Evolutionary conservation across 2,888 invertebrate species (phyloP).

Genomic region (Pasiphila rectangulata): DNA sequence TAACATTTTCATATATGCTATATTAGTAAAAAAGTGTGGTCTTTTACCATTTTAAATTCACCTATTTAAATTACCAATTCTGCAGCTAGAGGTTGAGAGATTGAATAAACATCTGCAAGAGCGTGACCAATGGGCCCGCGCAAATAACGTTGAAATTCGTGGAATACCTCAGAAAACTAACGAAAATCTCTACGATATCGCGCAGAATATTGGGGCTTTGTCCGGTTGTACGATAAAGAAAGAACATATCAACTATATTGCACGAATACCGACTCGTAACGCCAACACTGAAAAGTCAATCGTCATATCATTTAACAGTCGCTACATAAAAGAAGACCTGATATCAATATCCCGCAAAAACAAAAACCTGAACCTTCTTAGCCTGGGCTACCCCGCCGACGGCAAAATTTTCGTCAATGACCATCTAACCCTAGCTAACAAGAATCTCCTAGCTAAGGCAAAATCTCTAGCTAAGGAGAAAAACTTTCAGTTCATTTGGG

Average conservation of each 20-base stretch:
- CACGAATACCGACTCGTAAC: not conserved
- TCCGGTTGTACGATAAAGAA: not conserved
- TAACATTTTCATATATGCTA: too few relatives aligned
- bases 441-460: not conserved
- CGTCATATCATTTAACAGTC: not conserved
- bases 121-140: not conserved
- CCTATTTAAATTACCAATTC: not conserved
- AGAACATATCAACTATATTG: not conserved
- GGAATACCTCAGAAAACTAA: not conserved
- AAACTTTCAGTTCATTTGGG: not conserved
- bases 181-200: not conserved
- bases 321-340: not conserved
- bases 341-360: not conserved
- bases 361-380: not conserved
- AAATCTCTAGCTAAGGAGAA: not conserved
- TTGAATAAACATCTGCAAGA: not conserved
- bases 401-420: not conserved
- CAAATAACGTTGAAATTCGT: not conserved
- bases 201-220: not conserved
- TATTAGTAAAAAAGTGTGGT: too few relatives aligned
- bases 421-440: not conserved
- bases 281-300: not conserved
- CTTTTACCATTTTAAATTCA: too few relatives aligned
- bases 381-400: not conserved
- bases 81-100: not conserved